These are phyloP conservation scores for Eolophus roseicapilla DNA, from an alignment of 2,113 vertebrate species.

Conservation along the genomic window DNA sequence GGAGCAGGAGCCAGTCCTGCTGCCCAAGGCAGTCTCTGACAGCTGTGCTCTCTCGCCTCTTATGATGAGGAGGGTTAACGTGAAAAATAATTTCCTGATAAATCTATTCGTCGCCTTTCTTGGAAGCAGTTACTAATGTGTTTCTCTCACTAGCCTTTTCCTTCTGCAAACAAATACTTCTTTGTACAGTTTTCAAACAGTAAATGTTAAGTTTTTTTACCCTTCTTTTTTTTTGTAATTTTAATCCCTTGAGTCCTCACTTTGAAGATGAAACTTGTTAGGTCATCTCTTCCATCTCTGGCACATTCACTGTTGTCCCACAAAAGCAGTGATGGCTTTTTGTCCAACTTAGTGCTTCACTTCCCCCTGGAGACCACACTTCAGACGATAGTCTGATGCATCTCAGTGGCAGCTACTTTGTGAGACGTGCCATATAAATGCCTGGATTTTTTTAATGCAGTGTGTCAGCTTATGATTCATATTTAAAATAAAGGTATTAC, in stretches of 20 bases:
- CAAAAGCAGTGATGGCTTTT: background rate
- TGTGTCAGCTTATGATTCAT: constrained; percentile 8
- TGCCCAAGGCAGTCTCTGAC: background rate
- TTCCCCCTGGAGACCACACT: background rate
- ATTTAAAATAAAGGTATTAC: background rate
- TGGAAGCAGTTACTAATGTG: background rate
- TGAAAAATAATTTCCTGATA: background rate
- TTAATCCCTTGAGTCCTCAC: background rate
- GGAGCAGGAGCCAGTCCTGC: background rate
- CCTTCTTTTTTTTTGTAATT: background rate
- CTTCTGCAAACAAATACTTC: background rate
- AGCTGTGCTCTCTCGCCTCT: background rate
- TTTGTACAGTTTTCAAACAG: background rate
- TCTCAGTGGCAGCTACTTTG: background rate
- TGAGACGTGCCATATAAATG: background rate
- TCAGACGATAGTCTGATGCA: background rate
- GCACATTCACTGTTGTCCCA: background rate
- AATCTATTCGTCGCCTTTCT: background rate
- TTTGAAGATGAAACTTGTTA: background rate
- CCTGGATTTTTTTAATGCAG: background rate
- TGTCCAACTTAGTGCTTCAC: background rate
- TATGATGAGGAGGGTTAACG: background rate
- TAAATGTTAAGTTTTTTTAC: background rate
- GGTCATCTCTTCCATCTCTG: constrained; percentile 9
- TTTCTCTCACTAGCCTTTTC: background rate